Conservation (phyloP, 2,797 vertebrate genomes). For the Rachycentron canadum region DNA sequence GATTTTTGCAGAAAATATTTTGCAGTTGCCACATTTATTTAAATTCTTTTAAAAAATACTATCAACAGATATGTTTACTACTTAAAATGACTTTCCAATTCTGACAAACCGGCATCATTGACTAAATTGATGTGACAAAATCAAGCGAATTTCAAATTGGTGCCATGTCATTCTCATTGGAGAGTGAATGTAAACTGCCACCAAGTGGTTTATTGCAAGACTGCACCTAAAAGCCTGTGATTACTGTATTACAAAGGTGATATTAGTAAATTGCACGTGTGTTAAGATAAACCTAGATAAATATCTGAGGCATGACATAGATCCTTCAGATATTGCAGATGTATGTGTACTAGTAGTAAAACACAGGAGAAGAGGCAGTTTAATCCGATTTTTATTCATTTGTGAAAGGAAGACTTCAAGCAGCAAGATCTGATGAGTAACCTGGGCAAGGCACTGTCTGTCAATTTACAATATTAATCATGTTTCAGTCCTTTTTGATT, state of each 20-base stretch:
- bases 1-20: not conserved
- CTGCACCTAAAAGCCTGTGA: slow-evolving; percentile 6
- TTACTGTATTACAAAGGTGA: not conserved
- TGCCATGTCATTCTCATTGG: not conserved
- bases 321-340: not conserved
- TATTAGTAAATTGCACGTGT: not conserved
- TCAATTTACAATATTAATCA: slow-evolving; percentile 54
- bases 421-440: slow-evolving; percentile 74
- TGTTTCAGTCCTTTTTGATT: slow-evolving; percentile 54
- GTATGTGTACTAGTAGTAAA: not conserved
- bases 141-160: not conserved
- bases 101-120: not conserved
- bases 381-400: slow-evolving; percentile 80
- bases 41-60: not conserved
- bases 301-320: not conserved
- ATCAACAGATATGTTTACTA: not conserved
- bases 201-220: slow-evolving; percentile 41
- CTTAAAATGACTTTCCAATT: not conserved
- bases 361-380: slow-evolving; percentile 17
- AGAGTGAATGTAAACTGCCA: slow-evolving; percentile 31
- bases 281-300: not conserved
- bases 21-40: not conserved
- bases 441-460: slow-evolving; percentile 73
- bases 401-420: slow-evolving; percentile 80
- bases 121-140: not conserved